Evolutionary conservation across 30 jellyfish, hydroid and myxozoan genomes (phyloP), one percentile per base, ranked within the genome.

Genomic region (Clytia hemisphaerica): DNA sequence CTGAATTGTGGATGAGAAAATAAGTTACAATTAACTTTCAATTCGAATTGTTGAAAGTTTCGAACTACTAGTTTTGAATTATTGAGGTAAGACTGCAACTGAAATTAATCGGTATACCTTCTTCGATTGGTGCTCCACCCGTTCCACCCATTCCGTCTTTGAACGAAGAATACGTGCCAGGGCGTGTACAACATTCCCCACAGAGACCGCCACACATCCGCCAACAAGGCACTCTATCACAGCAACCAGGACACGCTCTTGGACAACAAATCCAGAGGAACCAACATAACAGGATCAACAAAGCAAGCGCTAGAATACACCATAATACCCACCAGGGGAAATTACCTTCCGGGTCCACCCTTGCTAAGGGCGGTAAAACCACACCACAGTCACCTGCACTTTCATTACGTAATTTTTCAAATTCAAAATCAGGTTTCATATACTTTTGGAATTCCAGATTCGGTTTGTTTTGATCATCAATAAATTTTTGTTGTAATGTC

Each of bases 321-420:
- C 86, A 69, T 64, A 91, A 51, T 37, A 91, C 67, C 99, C 99
- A 91, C 95, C 95, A 91, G 9, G 83, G 91, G 37, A 86, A 73
- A 15, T 71, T 12, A 12, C 24, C 24, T 10, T 6, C 24, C 65
- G 6, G 65, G 24, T 10, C 25, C 9, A 7, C 25, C n/a, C n/a
- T n/a, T n/a, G n/a, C n/a, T n/a, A n/a, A n/a, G 3, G 78, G 71
- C 14, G 55, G 61, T 3, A 58, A n/a, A n/a, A n/a, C n/a, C n/a
- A n/a, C n/a, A n/a, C n/a, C n/a, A n/a, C n/a, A n/a, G n/a, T n/a
- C 24, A 6, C 65, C 65, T 6, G 10, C 24, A 19, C 25, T 19
- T 45, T 70, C 66, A 16, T 21, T 30, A n/a, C n/a, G n/a, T n/a
- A n/a, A n/a, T n/a, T n/a, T n/a, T n/a, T n/a, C n/a, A 40, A 88